Percentiles rank a stretch among this genome's conserved stretches.
Evolutionary conservation across 1,140 invertebrate species (phyloP).

Genomic region (Calycopis cecrops): DNA sequence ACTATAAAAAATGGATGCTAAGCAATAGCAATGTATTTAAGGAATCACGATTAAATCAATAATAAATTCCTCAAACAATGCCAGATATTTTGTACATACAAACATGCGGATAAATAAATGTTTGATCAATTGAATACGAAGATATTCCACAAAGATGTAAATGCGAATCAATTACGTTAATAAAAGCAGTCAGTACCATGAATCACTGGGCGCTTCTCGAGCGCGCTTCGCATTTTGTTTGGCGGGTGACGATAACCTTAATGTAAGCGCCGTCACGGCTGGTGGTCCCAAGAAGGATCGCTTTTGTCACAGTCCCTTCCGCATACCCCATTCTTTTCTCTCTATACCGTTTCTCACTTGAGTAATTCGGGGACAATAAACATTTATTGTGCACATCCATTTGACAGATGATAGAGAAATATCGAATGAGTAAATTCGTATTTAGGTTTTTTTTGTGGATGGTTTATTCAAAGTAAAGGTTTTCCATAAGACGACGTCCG

Average conservation of each 20-base stretch:
- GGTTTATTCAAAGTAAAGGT: constrained; percentile 8
- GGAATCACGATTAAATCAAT: too few species aligned
- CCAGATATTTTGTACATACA: too few species aligned
- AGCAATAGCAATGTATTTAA: too few species aligned
- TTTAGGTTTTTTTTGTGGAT: constrained; percentile 25
- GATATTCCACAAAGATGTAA: neutral
- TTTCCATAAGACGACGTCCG: constrained; percentile 6
- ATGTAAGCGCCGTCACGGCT: constrained; percentile 71
- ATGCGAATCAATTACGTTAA: constrained; percentile 35
- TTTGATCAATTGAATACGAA: neutral
- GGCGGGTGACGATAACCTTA: constrained; percentile 70
- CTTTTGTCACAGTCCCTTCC: constrained; percentile 69
- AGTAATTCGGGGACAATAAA: constrained; percentile 72
- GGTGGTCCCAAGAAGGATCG: constrained; percentile 69
- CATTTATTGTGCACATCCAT: constrained; percentile 68
- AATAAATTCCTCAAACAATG: too few species aligned
- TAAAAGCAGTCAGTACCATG: constrained; percentile 53
- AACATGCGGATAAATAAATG: too few species aligned
- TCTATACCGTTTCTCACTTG: constrained; percentile 71
- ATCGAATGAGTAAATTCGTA: constrained; percentile 59
- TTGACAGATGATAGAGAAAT: constrained; percentile 67
- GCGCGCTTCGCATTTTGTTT: constrained; percentile 67
- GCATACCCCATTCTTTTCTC: constrained; percentile 65
- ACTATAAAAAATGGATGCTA: too few species aligned
- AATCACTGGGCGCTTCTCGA: constrained; percentile 59